Conservation (phyloP, 2,797 vertebrate species). For the Hemitrygon akajei region DNA sequence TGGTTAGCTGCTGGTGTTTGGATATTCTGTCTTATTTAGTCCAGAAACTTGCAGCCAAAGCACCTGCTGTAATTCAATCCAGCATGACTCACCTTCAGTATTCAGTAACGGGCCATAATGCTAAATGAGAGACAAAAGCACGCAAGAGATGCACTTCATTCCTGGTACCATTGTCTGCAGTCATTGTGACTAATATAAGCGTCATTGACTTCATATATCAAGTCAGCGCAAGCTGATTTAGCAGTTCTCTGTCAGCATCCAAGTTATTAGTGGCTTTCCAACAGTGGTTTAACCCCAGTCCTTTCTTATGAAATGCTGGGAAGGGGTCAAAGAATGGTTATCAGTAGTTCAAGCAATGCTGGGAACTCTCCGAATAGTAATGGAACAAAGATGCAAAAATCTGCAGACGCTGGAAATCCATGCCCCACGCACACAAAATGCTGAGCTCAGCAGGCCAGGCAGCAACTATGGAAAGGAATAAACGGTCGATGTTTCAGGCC, state of each 20-base stretch:
- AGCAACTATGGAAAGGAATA: too few relatives aligned
- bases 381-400: too few relatives aligned
- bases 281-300: not conserved
- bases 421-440: too few relatives aligned
- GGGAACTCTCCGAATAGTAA: not conserved
- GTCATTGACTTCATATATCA: not conserved
- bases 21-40: not conserved
- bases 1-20: not conserved
- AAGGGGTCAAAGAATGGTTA: not conserved
- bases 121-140: not conserved
- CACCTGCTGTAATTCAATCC: not conserved
- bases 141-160: not conserved
- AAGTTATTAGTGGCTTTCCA: not conserved
- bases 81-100: conserved; percentile 8
- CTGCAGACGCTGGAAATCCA: too few relatives aligned
- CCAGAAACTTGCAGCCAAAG: conserved; percentile 21
- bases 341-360: not conserved
- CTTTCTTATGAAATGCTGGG: not conserved
- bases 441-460: too few relatives aligned
- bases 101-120: not conserved
- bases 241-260: not conserved
- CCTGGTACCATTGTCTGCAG: not conserved
- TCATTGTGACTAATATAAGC: too few relatives aligned
- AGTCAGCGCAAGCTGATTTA: too few relatives aligned
- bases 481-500: too few relatives aligned